Conservation (phyloP, 2,113 vertebrate species). For the Strix aluco region DNA sequence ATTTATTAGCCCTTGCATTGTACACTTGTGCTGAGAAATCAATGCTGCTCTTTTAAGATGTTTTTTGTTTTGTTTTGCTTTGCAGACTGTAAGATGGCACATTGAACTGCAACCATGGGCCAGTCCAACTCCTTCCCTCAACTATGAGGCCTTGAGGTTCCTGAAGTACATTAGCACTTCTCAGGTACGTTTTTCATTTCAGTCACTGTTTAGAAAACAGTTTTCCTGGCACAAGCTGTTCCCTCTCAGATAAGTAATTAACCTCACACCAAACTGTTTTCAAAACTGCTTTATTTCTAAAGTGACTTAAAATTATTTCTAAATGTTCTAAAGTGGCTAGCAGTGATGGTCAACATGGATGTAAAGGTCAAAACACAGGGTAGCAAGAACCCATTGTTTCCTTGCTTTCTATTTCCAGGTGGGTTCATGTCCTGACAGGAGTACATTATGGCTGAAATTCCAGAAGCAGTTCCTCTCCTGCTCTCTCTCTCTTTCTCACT, state of each 20-base stretch:
- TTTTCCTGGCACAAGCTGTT: neutral
- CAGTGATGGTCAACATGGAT: neutral
- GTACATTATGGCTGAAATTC: neutral
- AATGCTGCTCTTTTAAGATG: neutral
- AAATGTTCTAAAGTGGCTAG: neutral
- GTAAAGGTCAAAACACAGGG: neutral
- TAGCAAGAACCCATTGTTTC: neutral
- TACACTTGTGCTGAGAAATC: neutral
- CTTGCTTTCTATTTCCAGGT: neutral
- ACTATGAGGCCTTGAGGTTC: constrained; percentile 88
- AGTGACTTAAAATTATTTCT: neutral
- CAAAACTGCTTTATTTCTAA: neutral
- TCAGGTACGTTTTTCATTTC: constrained; percentile 76
- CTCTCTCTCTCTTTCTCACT: neutral
- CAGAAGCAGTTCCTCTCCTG: neutral
- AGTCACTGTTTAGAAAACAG: neutral
- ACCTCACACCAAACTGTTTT: neutral
- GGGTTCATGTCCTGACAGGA: neutral
- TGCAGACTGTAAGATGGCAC: constrained; percentile 85
- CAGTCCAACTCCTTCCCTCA: constrained; percentile 79
- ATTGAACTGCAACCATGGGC: constrained; percentile 91
- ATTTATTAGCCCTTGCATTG: neutral
- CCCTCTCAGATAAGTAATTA: neutral
- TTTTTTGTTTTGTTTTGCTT: constrained; percentile 25
- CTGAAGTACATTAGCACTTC: constrained; percentile 88